Percentiles rank a stretch among this genome's conserved stretches.
These are phyloP conservation scores for Tachina grossa DNA, from an alignment of 2,888 invertebrate genomes.

Conservation along the genomic window DNA sequence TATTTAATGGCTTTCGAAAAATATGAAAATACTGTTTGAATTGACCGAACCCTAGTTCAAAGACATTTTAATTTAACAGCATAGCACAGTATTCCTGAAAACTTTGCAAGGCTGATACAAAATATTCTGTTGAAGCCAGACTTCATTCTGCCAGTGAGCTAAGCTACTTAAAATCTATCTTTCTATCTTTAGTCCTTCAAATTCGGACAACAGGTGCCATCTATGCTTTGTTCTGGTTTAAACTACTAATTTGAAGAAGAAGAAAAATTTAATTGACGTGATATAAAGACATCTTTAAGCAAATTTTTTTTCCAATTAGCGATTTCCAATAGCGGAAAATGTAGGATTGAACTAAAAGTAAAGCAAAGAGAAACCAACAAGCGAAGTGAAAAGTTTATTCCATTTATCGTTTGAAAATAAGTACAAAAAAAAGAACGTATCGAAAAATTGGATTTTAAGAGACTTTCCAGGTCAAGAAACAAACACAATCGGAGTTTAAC, in stretches of 20 bases:
- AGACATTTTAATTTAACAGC: no score
- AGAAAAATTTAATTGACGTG: conserved; percentile 13
- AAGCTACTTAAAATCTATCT: no score
- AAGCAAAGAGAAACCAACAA: conserved; percentile 29
- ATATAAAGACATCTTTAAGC: conserved; percentile 17
- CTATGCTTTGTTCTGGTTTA: not conserved
- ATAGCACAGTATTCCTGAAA: no score
- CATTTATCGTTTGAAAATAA: conserved; percentile 41
- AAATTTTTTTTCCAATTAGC: conserved; percentile 59
- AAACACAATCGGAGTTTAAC: conserved; percentile 56
- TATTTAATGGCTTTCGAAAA: no score
- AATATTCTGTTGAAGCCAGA: no score
- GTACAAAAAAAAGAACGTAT: not conserved
- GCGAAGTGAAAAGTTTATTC: conserved; percentile 36
- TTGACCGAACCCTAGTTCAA: no score
- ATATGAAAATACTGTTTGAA: no score
- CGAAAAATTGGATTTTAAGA: conserved; percentile 59
- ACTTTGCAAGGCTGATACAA: no score
- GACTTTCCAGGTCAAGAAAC: conserved; percentile 69
- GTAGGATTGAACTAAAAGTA: conserved; percentile 15
- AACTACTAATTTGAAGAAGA: not conserved
- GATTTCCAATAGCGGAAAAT: conserved; percentile 29
- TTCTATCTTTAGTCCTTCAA: no score
- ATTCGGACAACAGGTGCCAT: not conserved
- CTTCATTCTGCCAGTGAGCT: no score